Percentiles rank a stretch among this genome's conserved stretches.
These are phyloP conservation scores for Epinotia demarniana DNA, from an alignment of 2,888 invertebrate genomes.

Conservation along the genomic window DNA sequence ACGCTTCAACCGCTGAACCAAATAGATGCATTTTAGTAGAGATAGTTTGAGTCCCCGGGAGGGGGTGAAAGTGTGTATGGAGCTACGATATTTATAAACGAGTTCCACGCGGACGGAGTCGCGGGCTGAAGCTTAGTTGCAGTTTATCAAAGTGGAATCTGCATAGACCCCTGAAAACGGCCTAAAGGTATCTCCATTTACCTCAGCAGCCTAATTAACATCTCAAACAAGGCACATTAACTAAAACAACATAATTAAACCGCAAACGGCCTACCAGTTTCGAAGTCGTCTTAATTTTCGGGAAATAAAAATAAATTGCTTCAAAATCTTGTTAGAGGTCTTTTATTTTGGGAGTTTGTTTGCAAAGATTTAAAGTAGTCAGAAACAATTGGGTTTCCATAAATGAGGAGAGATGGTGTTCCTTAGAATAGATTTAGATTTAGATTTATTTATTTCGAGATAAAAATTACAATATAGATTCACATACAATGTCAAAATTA, in stretches of 20 bases:
- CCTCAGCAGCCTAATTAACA: conserved; percentile 4
- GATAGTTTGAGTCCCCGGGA: too few relatives aligned
- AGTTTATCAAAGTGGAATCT: not conserved
- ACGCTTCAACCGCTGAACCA: too few relatives aligned
- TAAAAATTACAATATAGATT: too few relatives aligned
- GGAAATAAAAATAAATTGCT: conserved; percentile 28
- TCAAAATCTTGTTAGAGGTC: conserved; percentile 16
- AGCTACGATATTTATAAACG: too few relatives aligned
- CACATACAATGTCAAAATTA: too few relatives aligned
- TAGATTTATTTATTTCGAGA: too few relatives aligned
- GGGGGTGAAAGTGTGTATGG: too few relatives aligned
- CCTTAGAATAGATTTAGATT: too few relatives aligned
- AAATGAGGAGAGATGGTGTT: too few relatives aligned
- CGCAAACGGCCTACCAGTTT: not conserved
- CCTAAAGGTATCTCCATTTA: not conserved
- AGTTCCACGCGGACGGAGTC: too few relatives aligned
- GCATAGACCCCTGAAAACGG: not conserved
- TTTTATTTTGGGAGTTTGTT: conserved; percentile 6
- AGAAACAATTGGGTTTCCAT: not conserved
- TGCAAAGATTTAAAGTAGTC: not conserved
- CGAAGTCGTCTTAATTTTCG: conserved; percentile 23
- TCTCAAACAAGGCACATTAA: conserved; percentile 21
- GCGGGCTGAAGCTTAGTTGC: too few relatives aligned
- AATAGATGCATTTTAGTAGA: too few relatives aligned
- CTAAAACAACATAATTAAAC: conserved; percentile 18